phyloP scores from a whole-genome alignment of 2,113 vertebrate species.

The Nettapus auritus region DNA sequence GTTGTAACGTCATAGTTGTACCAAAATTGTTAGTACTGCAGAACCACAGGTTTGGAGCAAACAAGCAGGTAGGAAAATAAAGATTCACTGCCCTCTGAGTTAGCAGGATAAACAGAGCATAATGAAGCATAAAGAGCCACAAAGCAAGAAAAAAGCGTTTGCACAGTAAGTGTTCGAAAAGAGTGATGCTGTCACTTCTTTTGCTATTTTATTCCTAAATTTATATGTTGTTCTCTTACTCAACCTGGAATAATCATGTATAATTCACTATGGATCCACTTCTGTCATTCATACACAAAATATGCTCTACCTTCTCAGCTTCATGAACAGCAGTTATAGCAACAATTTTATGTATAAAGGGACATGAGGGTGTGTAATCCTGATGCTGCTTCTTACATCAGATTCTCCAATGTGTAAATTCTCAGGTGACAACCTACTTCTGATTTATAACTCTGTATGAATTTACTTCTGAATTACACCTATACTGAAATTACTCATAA shows the following conservation, averaged over 20 bases:
- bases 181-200: neutral
- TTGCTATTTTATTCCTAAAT: neutral
- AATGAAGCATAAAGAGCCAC: neutral
- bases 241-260: neutral
- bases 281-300: neutral
- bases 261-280: neutral
- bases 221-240: neutral
- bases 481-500: neutral
- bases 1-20: neutral
- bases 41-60: neutral
- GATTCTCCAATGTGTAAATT: neutral
- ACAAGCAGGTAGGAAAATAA: neutral
- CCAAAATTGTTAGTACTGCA: neutral
- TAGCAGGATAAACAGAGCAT: neutral
- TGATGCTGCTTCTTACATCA: neutral
- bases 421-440: neutral
- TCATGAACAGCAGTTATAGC: neutral
- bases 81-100: neutral
- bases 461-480: neutral
- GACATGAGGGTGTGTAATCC: neutral
- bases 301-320: neutral
- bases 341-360: fast-evolving
- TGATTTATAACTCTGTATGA: neutral
- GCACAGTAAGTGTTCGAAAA: neutral
- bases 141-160: neutral